phyloP scores from a whole-genome alignment of 2,888 invertebrate species.

The Candidula unifasciata region DNA sequence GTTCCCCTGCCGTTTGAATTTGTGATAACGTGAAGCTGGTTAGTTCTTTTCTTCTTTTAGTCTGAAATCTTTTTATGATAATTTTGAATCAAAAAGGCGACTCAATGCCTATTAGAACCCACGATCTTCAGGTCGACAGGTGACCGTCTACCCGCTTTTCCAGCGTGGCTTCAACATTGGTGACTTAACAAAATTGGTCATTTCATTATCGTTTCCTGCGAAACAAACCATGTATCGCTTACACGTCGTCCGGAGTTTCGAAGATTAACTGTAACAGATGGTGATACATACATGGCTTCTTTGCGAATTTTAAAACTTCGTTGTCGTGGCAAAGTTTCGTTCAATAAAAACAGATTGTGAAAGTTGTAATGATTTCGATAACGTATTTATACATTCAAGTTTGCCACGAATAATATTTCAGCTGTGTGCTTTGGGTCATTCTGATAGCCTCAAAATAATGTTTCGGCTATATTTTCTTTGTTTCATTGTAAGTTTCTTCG shows the following conservation, averaged over 20 bases:
- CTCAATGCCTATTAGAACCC: too few species aligned
- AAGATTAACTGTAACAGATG: conserved; percentile 18
- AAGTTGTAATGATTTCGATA: not conserved
- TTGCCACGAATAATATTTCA: conserved; percentile 17
- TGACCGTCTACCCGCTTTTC: too few species aligned
- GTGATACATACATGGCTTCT: too few species aligned
- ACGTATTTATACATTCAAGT: not conserved
- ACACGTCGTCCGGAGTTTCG: not conserved
- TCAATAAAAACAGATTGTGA: conserved; percentile 16
- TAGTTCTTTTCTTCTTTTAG: too few species aligned
- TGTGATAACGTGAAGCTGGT: too few species aligned
- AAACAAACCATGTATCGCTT: not conserved
- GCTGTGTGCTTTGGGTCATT: not conserved
- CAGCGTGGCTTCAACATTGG: too few species aligned
- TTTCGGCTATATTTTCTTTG: not conserved
- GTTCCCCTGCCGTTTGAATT: too few species aligned
- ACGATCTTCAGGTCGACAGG: too few species aligned
- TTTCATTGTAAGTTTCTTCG: not conserved
- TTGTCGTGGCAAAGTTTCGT: conserved; percentile 9
- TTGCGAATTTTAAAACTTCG: not conserved
- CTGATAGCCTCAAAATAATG: not conserved
- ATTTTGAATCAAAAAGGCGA: too few species aligned
- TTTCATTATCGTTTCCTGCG: not conserved
- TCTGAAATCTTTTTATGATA: too few species aligned
- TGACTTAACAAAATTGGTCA: not conserved